Evolutionary conservation across 1,140 invertebrate genomes (phyloP).

Genomic region (Bombus soroeensis): DNA sequence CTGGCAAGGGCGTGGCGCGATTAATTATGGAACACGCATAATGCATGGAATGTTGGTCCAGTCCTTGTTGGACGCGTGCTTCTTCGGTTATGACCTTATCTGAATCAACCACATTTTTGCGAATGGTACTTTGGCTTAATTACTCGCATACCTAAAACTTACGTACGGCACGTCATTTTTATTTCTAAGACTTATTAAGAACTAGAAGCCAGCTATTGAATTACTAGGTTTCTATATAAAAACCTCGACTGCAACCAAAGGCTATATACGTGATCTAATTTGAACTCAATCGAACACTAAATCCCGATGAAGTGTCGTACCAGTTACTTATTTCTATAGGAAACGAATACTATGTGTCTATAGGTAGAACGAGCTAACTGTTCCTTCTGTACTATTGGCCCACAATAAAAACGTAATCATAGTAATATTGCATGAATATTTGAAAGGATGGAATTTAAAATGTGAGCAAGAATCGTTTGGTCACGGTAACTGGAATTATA

Average conservation of each 20-base stretch:
- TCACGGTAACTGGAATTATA: neutral
- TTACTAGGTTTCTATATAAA: neutral
- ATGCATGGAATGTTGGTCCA: slow-evolving; percentile 33
- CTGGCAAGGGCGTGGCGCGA: slow-evolving; percentile 31
- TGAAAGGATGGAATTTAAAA: neutral
- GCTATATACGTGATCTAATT: neutral
- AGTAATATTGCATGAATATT: neutral
- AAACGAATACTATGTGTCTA: no score
- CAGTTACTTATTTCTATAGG: neutral
- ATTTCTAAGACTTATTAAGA: neutral
- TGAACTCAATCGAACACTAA: neutral
- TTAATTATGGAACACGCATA: slow-evolving; percentile 46
- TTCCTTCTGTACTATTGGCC: no score
- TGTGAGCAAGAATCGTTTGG: neutral
- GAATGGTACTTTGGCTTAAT: no score
- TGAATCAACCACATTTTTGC: neutral
- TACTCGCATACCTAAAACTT: neutral
- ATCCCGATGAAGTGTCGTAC: neutral
- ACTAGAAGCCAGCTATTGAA: no score
- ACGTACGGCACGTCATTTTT: neutral
- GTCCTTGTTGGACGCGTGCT: neutral
- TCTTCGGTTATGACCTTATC: neutral
- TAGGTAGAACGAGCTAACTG: neutral
- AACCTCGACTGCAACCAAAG: neutral
- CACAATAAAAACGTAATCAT: no score